Percentiles rank a stretch among this genome's conserved stretches.
These are phyloP conservation scores for Colaptes auratus DNA, from an alignment of 2,113 vertebrate genomes.

Conservation along the genomic window DNA sequence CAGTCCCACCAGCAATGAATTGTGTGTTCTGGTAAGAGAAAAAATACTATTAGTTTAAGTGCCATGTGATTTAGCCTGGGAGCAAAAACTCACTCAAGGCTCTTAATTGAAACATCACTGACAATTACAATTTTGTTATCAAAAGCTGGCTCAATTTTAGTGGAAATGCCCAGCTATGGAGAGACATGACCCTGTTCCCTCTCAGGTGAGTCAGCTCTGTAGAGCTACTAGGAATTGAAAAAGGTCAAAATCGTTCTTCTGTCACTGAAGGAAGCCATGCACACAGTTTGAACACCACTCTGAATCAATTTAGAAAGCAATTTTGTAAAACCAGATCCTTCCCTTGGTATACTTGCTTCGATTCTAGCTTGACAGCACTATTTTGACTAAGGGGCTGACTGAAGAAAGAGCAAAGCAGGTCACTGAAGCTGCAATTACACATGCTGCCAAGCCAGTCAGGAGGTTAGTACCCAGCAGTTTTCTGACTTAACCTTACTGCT, in stretches of 20 bases:
- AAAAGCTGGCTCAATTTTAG: neutral
- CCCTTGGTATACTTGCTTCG: neutral
- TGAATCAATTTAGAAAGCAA: slow-evolving; percentile 22
- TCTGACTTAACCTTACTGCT: neutral
- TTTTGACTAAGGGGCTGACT: neutral
- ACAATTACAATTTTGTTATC: neutral
- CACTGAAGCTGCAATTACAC: neutral
- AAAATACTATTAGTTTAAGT: neutral
- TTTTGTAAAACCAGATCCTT: neutral
- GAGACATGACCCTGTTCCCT: neutral
- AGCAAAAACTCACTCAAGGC: neutral
- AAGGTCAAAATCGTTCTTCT: neutral
- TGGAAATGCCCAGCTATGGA: neutral
- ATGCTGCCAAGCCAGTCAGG: neutral
- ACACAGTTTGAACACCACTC: slow-evolving; percentile 16
- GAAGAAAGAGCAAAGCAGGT: slow-evolving; percentile 9
- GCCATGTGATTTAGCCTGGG: neutral
- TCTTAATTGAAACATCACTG: neutral
- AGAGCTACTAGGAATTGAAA: neutral
- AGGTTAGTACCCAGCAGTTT: neutral
- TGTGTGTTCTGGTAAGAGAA: neutral
- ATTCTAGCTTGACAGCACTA: neutral
- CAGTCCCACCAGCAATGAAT: neutral
- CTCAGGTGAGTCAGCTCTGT: neutral
- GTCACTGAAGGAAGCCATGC: neutral